Evolutionary conservation across 2,888 invertebrate species (phyloP), one percentile per base, ranked within the genome.

Genomic region (Neuroscelio doddi): DNA sequence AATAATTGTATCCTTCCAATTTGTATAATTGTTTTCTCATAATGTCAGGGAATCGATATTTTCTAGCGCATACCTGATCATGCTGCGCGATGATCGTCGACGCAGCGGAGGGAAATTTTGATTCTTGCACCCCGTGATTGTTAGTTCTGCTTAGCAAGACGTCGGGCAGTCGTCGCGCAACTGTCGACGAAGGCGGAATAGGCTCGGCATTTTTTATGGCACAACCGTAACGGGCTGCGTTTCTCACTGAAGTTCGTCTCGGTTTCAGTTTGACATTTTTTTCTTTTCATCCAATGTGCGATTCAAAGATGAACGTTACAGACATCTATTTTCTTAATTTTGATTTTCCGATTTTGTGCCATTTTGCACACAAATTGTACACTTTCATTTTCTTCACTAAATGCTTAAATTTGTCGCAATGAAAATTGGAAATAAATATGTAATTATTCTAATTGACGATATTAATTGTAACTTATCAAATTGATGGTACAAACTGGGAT

Each of bases 111-210:
- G 65, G 65, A 72, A 71, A 67, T 57, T 36, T 70, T 70, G 64
- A 72, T 72, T 66, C 67, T 68, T 42, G 52, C 42, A 53, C 51
- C 45, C 59, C 50, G 61, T 50, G 64, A 66, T 63, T 63, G 58
- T 63, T 66, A 49, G 45, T 47, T 44, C 38, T 24, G 56, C 24
- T 58, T 56, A 51, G 65, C 38, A 34, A 53, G 52, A 42, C 56
- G 44, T 44, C 45, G 55, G 57, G 75, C 73, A 78, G 76, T 78
- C 73, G 77, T 66, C 69, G 67, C 75, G 73, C 70, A 73, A 75
- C 77, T 74, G 70, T 67, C 71, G 76, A 67, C 68, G 71, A 71
- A 71, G 69, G 69, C 72, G 77, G 64, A 63, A 55, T 53, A 62
- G 53, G 53, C 59, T 63, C 57, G 44, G 38, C 14, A 15, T 36